Conservation (phyloP, 2,888 invertebrate species). For the Ariolimax columbianus region DNA sequence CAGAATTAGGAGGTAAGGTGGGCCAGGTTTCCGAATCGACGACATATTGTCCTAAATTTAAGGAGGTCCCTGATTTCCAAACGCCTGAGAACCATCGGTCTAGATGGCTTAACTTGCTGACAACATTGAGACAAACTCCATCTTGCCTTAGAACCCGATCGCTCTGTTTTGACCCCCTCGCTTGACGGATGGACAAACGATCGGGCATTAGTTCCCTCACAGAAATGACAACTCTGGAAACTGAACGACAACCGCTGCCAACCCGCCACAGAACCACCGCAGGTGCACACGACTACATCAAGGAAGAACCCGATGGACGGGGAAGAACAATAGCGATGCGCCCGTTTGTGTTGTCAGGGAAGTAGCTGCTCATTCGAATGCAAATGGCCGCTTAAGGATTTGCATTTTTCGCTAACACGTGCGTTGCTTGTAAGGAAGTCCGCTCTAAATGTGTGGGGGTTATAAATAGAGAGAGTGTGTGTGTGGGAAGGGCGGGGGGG, state of each 20-base stretch:
- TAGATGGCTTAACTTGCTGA: not conserved
- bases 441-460: not conserved
- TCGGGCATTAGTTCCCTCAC: not conserved
- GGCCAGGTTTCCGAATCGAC: too few species aligned
- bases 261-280: conserved; percentile 34
- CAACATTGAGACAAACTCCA: not conserved
- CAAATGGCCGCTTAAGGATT: conserved; percentile 25
- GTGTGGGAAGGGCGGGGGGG: not conserved
- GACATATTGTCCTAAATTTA: too few species aligned
- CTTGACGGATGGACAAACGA: conserved; percentile 40
- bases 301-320: not conserved
- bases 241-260: conserved; percentile 20
- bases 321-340: conserved; percentile 2
- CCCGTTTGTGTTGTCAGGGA: not conserved
- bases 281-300: conserved; percentile 42
- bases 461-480: conserved; percentile 7
- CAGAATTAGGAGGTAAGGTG: too few species aligned
- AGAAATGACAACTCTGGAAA: conserved; percentile 3
- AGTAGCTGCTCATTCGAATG: conserved; percentile 34
- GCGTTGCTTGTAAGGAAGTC: conserved; percentile 1
- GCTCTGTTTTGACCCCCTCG: not conserved
- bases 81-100: too few species aligned
- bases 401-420: conserved; percentile 39
- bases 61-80: too few species aligned
- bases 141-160: not conserved